These are phyloP conservation scores for Carlito syrichta DNA, from an alignment of 2,113 vertebrate genomes.

Conservation along the genomic window DNA sequence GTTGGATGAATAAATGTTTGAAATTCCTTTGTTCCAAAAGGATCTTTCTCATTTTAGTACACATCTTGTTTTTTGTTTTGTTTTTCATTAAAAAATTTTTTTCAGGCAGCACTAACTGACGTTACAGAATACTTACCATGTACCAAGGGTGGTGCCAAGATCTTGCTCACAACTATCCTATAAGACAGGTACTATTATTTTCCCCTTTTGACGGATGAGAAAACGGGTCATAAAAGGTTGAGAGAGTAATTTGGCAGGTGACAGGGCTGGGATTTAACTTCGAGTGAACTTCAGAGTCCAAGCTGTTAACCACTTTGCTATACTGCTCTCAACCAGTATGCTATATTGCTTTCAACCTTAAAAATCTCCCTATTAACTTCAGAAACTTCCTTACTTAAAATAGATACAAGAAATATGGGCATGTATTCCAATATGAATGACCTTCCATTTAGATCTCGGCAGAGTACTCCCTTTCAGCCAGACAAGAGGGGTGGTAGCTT, in stretches of 20 bases:
- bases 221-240: neutral
- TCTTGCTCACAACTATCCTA: neutral
- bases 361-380: neutral
- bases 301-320: too few species aligned
- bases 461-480: neutral
- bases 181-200: neutral
- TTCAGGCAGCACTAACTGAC: neutral
- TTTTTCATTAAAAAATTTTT: neutral
- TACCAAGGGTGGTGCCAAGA: neutral
- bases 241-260: neutral
- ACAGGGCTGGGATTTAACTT: neutral
- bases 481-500: neutral
- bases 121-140: neutral
- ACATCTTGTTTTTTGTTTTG: neutral
- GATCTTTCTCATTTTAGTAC: slow-evolving; percentile 10
- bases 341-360: neutral
- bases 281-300: neutral
- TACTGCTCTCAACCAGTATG: neutral
- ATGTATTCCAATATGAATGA: neutral
- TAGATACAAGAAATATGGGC: neutral
- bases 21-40: neutral
- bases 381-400: slow-evolving; percentile 33
- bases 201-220: neutral
- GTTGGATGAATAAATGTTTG: neutral
- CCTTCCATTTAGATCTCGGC: neutral